Evolutionary conservation across 2,888 invertebrate genomes (phyloP).

Genomic region (Amitus sp.): DNA sequence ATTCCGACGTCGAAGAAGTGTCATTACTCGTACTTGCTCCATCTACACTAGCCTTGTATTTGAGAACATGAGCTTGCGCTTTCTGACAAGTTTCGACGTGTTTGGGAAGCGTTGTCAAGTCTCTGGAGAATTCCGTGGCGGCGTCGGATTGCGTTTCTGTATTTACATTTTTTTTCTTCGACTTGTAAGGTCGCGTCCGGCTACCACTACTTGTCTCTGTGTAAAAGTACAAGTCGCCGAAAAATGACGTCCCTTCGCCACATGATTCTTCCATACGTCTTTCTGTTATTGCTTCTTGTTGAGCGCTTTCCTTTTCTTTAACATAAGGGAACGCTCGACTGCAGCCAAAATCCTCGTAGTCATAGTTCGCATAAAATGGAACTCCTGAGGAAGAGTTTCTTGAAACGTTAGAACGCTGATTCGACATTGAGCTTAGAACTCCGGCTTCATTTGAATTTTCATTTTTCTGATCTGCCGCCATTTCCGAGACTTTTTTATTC

Average conservation of each 20-base stretch:
- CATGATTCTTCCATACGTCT: not conserved
- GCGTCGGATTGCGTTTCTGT: too few species aligned
- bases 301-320: not conserved
- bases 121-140: too few species aligned
- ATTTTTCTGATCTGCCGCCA: not conserved
- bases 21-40: not conserved
- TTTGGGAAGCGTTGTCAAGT: too few species aligned
- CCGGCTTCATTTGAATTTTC: too few species aligned
- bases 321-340: conserved; percentile 2
- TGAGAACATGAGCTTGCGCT: too few species aligned
- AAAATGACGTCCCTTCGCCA: too few species aligned
- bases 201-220: not conserved
- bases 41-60: not conserved
- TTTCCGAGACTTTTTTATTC: not conserved
- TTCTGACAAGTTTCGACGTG: too few species aligned
- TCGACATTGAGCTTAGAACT: too few species aligned
- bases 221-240: not conserved
- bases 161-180: not conserved
- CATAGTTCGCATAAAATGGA: not conserved
- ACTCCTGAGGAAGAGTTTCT: not conserved
- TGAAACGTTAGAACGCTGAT: not conserved
- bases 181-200: not conserved
- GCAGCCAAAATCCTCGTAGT: conserved; percentile 1
- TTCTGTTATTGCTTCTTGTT: not conserved
- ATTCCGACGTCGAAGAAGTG: not conserved